A percentile compares a stretch with the other conserved stretches of the same genome.
These are phyloP conservation scores for Anseranas semipalmata DNA, from an alignment of 2,113 vertebrate genomes.

Conservation along the genomic window DNA sequence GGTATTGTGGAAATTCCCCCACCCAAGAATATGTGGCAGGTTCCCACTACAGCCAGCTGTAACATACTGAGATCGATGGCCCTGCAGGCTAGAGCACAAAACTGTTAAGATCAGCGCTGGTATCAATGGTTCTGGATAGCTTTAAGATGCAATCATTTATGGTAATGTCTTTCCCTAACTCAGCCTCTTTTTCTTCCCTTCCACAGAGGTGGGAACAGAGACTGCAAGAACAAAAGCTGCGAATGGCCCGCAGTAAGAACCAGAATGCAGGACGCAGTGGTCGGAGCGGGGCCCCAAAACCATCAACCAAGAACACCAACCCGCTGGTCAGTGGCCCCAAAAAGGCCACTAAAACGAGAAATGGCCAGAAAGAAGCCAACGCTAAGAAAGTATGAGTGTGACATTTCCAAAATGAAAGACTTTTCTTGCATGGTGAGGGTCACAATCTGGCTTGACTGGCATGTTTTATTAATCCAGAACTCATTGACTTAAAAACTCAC, in stretches of 20 bases:
- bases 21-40: accelerated
- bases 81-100: neutral
- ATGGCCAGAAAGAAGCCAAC: constrained; percentile 69
- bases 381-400: constrained; percentile 64
- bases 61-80: neutral
- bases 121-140: neutral
- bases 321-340: constrained; percentile 56
- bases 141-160: neutral
- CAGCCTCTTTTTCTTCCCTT: neutral
- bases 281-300: constrained; percentile 70
- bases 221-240: constrained; percentile 77
- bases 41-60: neutral
- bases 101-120: neutral
- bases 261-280: constrained; percentile 64
- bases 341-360: constrained; percentile 73
- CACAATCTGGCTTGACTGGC: neutral
- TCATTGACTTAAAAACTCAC: neutral
- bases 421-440: neutral
- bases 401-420: constrained; percentile 1
- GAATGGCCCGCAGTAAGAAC: constrained; percentile 69
- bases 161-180: neutral
- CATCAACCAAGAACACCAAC: constrained; percentile 60
- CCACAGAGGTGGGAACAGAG: constrained; percentile 83
- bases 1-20: neutral
- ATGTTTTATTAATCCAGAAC: neutral